Conservation (phyloP, 2,888 invertebrate species). For the Rhagium mordax region DNA sequence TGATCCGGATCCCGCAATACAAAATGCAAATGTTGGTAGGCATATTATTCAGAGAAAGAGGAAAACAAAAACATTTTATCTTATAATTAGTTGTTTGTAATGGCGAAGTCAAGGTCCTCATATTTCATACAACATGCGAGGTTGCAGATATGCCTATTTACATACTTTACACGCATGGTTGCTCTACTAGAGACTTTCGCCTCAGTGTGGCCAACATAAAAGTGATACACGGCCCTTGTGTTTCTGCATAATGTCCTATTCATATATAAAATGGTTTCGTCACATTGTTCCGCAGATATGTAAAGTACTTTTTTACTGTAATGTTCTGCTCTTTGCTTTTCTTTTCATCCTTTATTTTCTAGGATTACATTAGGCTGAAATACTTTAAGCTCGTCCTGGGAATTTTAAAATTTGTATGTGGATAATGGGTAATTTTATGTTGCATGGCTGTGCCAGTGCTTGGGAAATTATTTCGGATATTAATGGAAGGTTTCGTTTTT, state of each 20-base stretch:
- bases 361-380: slow-evolving; percentile 47
- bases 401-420: slow-evolving; percentile 41
- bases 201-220: slow-evolving; percentile 65
- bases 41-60: neutral
- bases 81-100: slow-evolving; percentile 25
- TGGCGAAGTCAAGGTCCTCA: slow-evolving; percentile 31
- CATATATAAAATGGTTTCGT: slow-evolving; percentile 59
- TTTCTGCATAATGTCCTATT: slow-evolving; percentile 60
- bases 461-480: neutral
- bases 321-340: slow-evolving; percentile 47
- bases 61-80: slow-evolving; percentile 18
- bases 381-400: slow-evolving; percentile 33
- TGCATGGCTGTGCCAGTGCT: neutral
- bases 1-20: neutral
- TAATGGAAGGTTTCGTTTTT: neutral
- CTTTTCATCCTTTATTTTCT: slow-evolving; percentile 49
- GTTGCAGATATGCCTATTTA: slow-evolving; percentile 58
- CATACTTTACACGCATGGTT: slow-evolving; percentile 65
- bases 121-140: slow-evolving; percentile 55
- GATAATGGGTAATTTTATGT: slow-evolving; percentile 22
- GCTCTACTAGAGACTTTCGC: slow-evolving; percentile 63
- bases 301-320: slow-evolving; percentile 51
- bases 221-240: slow-evolving; percentile 64
- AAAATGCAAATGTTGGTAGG: neutral
- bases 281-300: slow-evolving; percentile 59